These are phyloP conservation scores for Cercopithecus mona DNA, from an alignment of 2,113 vertebrate genomes.

Conservation along the genomic window DNA sequence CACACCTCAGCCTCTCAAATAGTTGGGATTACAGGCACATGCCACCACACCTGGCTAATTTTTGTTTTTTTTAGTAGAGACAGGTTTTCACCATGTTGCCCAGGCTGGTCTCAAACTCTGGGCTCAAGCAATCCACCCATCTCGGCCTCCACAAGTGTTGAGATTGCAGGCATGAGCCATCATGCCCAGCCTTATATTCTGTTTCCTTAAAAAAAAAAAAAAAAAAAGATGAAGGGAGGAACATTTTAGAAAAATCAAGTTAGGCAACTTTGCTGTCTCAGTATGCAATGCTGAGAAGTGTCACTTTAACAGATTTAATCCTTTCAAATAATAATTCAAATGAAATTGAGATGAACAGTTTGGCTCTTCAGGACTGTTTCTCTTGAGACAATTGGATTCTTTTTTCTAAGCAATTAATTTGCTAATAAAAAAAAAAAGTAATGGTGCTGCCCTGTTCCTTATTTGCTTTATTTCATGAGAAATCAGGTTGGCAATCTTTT, in stretches of 20 bases:
- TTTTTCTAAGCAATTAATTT: background rate
- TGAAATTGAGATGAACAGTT: background rate
- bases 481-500: background rate
- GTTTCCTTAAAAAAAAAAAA: background rate
- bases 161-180: too few species aligned
- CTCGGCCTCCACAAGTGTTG: too few species aligned
- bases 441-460: background rate
- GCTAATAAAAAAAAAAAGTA: conserved; percentile 15
- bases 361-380: background rate
- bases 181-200: too few species aligned
- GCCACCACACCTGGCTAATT: too few species aligned
- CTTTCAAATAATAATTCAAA: conserved; percentile 8
- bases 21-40: too few species aligned
- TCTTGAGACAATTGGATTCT: background rate
- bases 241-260: conserved; percentile 24
- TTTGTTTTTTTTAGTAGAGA: too few species aligned
- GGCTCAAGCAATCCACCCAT: too few species aligned
- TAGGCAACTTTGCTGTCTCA: background rate
- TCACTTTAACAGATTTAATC: background rate
- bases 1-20: too few species aligned
- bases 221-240: background rate
- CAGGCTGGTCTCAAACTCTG: too few species aligned
- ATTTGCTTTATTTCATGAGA: background rate
- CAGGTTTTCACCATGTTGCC: too few species aligned
- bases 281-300: background rate